phyloP scores from a whole-genome alignment of 2,888 invertebrate genomes.

The Celastrina argiolus region DNA sequence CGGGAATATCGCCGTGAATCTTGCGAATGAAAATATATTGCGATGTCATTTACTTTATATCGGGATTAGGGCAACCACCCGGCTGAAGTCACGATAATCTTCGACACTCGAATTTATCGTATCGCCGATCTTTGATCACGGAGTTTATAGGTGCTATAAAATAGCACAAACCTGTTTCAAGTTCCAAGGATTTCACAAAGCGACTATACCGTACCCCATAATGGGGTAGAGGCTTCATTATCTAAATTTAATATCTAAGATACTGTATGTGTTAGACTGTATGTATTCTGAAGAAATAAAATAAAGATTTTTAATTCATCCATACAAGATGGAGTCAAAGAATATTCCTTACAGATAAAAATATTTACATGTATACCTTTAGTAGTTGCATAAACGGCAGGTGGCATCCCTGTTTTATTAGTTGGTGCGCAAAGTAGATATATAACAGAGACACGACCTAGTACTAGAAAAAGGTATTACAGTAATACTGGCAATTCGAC shows the following conservation, averaged over 20 bases:
- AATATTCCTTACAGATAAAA: too few species aligned
- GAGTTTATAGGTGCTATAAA: conserved; percentile 4
- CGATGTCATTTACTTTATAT: conserved; percentile 11
- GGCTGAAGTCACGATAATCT: not conserved
- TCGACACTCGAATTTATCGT: conserved; percentile 2
- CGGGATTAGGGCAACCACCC: not conserved
- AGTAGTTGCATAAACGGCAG: too few species aligned
- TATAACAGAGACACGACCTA: too few species aligned
- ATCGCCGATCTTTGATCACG: conserved; percentile 1
- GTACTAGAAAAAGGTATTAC: too few species aligned
- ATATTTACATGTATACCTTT: too few species aligned
- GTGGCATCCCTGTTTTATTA: too few species aligned
- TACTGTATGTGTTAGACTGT: too few species aligned
- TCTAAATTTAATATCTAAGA: not conserved
- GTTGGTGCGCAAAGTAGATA: too few species aligned
- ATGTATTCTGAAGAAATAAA: too few species aligned
- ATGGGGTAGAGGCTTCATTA: not conserved
- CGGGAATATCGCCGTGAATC: conserved; percentile 38
- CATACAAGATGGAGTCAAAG: too few species aligned
- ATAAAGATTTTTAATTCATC: too few species aligned
- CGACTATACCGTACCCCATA: not conserved
- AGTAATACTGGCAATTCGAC: too few species aligned
- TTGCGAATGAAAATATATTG: conserved; percentile 27
- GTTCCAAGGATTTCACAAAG: not conserved
- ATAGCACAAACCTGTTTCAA: not conserved